Evolutionary conservation across 2,797 vertebrate genomes (phyloP).

Genomic region (Catostomus latipinnis): DNA sequence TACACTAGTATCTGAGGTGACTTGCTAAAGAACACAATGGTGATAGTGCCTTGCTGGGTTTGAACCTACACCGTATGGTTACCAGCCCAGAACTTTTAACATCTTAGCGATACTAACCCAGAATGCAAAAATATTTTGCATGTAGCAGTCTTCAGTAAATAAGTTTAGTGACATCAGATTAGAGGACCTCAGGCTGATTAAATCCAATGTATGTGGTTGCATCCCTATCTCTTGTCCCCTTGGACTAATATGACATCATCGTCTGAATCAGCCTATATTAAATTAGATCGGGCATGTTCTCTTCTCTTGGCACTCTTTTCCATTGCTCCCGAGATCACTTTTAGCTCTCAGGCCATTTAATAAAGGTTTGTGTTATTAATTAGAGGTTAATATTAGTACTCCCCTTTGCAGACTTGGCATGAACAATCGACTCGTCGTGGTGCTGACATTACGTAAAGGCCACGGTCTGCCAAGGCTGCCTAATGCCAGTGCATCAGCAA

Average conservation of each 20-base stretch:
- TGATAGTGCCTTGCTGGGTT: background rate
- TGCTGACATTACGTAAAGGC: constrained; percentile 38
- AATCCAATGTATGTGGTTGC: background rate
- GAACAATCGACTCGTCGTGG: constrained; percentile 32
- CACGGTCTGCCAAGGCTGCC: constrained; percentile 21
- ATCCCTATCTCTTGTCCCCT: background rate
- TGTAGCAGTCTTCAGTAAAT: background rate
- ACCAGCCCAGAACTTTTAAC: background rate
- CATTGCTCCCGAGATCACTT: constrained; percentile 36
- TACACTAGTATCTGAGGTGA: too few relatives aligned
- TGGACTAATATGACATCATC: background rate
- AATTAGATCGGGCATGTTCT: background rate
- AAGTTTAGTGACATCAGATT: background rate
- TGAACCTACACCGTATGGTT: background rate
- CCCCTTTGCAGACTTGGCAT: constrained; percentile 36
- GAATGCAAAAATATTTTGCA: background rate
- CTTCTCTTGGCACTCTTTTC: background rate
- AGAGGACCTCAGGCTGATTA: background rate
- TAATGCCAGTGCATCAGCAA: constrained; percentile 41
- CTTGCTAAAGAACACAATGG: too few relatives aligned
- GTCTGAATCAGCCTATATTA: constrained; percentile 4
- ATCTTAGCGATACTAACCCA: background rate
- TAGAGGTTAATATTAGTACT: constrained; percentile 59
- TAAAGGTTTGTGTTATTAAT: constrained; percentile 57
- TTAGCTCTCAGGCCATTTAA: constrained; percentile 51